Base-by-base conservation (phyloP, 2,797 vertebrate species). In the Labroides dimidiatus region DNA sequence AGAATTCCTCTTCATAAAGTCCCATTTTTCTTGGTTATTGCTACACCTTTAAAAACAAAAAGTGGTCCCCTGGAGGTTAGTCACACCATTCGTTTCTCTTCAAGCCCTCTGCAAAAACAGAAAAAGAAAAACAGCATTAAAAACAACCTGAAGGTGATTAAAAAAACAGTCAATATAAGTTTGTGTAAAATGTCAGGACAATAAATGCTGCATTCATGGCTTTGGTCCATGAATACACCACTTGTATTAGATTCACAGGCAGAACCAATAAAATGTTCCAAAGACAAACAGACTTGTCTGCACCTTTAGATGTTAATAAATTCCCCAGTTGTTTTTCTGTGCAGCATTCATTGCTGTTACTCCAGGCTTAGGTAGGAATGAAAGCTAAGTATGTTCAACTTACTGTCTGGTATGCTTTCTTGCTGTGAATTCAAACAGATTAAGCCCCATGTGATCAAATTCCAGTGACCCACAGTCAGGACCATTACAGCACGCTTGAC, bases 401-500 rank as follows among this genome's bases (percentile, higher is more conserved):
- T 52, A 36, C 58, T 62, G 39, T 37, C 16, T 14, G 20, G 51
- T 58, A 48, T 84, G 78, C 81, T 78, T 72, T 73, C 80, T 59
- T 69, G 16, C 70, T 78, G 64, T 75, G 75, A 79, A 78, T 63
- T 81, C 64, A 80, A 72, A 44, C 51, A 78, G 79, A 92, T 88
- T 84, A 78, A 27, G 1, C 21, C 55, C 57, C 80, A 69, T 83
- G 88, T 91, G 89, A 89, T 65, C 78, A 87, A 81, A 89, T 89
- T 87, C 84, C 83, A 81, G 44, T 72, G 71, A 86, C 55, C 77
- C 43, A 64, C 63, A 51, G 63, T 83, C 76, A 69, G 54, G 36
- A 73, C 60, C 50, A 75, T 85, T 82, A 77, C 43, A 23, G 66
- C 72, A 81, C 20, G 67, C 75, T 71, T 71, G 67, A 81, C 53